A percentile compares a stretch with the other conserved stretches of the same genome.
Evolutionary conservation across 1,140 invertebrate species (phyloP).

Genomic region (Rhynchophorus ferrugineus): DNA sequence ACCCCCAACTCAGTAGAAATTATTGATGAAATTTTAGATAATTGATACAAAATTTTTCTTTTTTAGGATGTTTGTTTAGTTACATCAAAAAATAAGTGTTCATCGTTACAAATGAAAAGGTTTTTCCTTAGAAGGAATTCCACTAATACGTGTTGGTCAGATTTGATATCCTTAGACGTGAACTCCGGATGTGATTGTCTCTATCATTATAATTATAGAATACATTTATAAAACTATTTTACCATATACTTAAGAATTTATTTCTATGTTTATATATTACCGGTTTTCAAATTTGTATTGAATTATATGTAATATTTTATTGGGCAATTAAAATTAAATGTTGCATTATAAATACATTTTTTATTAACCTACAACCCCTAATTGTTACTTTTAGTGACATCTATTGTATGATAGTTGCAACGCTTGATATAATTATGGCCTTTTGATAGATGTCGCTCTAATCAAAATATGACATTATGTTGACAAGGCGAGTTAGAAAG

Average conservation of each 20-base stretch:
- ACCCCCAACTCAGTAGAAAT: neutral
- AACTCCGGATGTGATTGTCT: constrained; percentile 22
- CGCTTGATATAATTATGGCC: no score
- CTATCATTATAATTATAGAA: constrained; percentile 20
- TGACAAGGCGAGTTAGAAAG: neutral
- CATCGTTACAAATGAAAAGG: constrained; percentile 16
- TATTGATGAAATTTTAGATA: neutral
- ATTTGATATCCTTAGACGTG: constrained; percentile 12
- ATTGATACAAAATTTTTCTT: constrained; percentile 14
- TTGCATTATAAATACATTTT: no score
- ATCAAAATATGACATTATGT: no score
- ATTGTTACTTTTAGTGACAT: no score
- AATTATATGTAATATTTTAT: no score
- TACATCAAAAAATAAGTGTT: constrained; percentile 16
- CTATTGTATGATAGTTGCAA: no score
- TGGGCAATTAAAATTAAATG: no score
- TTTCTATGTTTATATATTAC: no score
- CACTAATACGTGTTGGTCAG: constrained; percentile 13
- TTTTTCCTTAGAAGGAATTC: constrained; percentile 14
- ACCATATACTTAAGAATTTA: no score
- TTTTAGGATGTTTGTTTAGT: constrained; percentile 26
- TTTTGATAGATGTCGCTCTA: no score
- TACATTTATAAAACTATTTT: constrained; percentile 12
- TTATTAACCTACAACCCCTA: no score
- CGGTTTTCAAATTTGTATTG: no score